These are phyloP conservation scores for Athene cunicularia DNA, from an alignment of 2,113 vertebrate genomes.

Conservation along the genomic window DNA sequence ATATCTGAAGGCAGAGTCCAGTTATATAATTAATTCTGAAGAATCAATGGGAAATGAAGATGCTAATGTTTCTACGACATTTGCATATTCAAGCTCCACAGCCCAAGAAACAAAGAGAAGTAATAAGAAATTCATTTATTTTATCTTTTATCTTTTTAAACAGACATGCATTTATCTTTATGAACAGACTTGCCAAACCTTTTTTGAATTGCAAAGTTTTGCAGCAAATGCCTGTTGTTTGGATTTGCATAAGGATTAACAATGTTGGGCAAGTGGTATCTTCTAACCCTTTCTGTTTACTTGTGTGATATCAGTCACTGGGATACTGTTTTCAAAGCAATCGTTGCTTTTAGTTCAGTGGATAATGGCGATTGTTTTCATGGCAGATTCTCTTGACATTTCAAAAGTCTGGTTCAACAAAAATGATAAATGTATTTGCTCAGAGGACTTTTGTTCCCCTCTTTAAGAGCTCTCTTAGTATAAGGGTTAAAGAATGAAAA, in stretches of 20 bases:
- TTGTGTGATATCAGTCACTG: neutral
- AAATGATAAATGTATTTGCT: neutral
- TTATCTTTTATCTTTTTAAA: conserved; percentile 59
- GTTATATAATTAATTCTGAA: neutral
- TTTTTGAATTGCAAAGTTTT: conserved; percentile 30
- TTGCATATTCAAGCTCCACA: neutral
- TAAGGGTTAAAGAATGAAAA: neutral
- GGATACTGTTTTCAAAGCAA: neutral
- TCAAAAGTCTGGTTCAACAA: neutral
- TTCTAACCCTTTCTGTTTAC: conserved; percentile 12
- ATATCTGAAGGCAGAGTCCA: neutral
- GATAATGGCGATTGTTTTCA: conserved; percentile 3
- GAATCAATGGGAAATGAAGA: conserved; percentile 12
- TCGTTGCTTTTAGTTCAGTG: neutral
- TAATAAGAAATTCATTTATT: conserved; percentile 32
- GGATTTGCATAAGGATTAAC: neutral
- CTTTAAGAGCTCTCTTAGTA: neutral
- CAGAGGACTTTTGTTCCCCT: neutral
- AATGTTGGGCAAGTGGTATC: neutral
- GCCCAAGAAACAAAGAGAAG: conserved; percentile 24
- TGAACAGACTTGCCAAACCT: conserved; percentile 29
- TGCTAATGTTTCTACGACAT: neutral
- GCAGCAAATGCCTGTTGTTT: neutral
- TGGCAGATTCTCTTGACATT: neutral
- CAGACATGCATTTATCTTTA: conserved; percentile 18